Percentiles rank a stretch among this genome's conserved stretches.
phyloP scores from a whole-genome alignment of 2,888 invertebrate species.

The Eutolmus rufibarbis region DNA sequence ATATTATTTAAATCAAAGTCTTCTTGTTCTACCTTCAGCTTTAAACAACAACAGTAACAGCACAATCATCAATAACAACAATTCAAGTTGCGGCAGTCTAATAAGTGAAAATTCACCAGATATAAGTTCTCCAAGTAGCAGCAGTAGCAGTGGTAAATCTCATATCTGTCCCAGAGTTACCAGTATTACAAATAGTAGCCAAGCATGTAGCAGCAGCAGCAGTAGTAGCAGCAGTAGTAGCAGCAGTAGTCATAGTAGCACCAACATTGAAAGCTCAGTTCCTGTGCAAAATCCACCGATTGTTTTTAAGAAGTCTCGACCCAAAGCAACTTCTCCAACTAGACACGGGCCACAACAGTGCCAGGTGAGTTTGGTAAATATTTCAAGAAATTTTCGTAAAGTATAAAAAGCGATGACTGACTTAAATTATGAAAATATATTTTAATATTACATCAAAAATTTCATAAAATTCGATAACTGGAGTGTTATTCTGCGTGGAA shows the following conservation, averaged over 20 bases:
- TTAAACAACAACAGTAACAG: constrained; percentile 46
- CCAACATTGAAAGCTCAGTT: constrained; percentile 45
- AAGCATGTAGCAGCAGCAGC: constrained; percentile 47
- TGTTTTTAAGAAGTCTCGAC: constrained; percentile 74
- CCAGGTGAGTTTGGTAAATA: constrained; percentile 70
- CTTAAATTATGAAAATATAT: not conserved
- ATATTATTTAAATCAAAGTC: not conserved
- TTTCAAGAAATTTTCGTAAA: not conserved
- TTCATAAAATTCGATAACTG: not conserved
- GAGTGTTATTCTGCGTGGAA: not conserved
- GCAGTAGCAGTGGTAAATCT: constrained; percentile 52
- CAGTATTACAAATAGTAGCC: constrained; percentile 49
- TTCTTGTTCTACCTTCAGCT: constrained; percentile 34
- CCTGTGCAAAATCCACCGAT: constrained; percentile 54
- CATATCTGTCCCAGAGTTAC: constrained; percentile 48
- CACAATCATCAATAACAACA: constrained; percentile 43
- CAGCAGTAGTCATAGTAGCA: constrained; percentile 43
- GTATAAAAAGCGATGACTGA: not conserved
- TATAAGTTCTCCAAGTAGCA: constrained; percentile 53
- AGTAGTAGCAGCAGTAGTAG: constrained; percentile 51
- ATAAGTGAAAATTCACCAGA: constrained; percentile 26
- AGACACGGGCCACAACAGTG: constrained; percentile 91
- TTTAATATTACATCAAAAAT: not conserved
- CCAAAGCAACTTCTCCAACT: constrained; percentile 88
- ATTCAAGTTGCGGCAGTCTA: constrained; percentile 45